phyloP scores from a whole-genome alignment of 2,797 vertebrate species.

The Pogoniulus pusillus region DNA sequence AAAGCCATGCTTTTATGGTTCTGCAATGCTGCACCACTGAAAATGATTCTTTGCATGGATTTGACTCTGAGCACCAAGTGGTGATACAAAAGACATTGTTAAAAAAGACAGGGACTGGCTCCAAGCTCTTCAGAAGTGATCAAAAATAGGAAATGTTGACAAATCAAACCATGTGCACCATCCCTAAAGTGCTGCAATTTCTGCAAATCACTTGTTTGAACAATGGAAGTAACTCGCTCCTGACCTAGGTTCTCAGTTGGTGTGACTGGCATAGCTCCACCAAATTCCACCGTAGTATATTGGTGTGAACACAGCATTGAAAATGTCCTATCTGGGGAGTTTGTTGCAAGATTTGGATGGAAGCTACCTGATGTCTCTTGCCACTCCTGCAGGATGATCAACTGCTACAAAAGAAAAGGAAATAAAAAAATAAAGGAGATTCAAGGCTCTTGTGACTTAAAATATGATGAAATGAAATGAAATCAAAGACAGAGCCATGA shows the following conservation, averaged over 20 bases:
- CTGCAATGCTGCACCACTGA: not conserved
- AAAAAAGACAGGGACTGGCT: not conserved
- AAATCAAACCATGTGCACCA: not conserved
- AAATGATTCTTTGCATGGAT: conserved; percentile 28
- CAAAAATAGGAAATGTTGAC: conserved; percentile 44
- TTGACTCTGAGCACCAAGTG: not conserved
- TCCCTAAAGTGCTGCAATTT: conserved; percentile 22
- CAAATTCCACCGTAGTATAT: not conserved
- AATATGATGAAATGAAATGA: not conserved
- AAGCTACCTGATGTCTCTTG: not conserved
- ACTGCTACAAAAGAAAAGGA: too few species aligned
- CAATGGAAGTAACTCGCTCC: not conserved
- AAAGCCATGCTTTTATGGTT: conserved; percentile 23
- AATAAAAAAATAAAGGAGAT: not conserved
- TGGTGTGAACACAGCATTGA: not conserved
- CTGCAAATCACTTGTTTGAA: not conserved
- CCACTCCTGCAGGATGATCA: not conserved
- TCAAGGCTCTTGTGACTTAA: not conserved
- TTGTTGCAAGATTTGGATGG: not conserved
- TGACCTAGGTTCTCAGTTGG: not conserved
- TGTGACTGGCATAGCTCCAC: not conserved
- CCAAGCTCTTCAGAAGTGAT: conserved; percentile 20
- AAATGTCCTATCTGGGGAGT: fast-evolving
- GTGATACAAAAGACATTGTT: conserved; percentile 56
- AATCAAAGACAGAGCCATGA: not conserved